Evolutionary conservation across 2,113 vertebrate genomes (phyloP).

Genomic region (Diglossa brunneiventris): DNA sequence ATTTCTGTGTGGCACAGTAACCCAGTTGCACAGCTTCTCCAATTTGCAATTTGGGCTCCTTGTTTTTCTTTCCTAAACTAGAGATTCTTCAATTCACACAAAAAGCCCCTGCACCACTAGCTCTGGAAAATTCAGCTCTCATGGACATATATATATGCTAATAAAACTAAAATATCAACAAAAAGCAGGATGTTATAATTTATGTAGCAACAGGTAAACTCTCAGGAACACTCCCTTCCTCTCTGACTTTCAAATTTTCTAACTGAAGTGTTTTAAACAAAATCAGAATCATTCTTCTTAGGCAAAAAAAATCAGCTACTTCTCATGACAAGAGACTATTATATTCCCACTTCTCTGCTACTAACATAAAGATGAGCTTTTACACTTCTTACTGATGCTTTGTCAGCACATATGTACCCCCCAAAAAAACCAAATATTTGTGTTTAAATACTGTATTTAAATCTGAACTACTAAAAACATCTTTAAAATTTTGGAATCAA

Average conservation of each 20-base stretch:
- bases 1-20: conserved; percentile 5
- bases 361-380: neutral
- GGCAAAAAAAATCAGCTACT: neutral
- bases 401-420: neutral
- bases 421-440: neutral
- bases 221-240: neutral
- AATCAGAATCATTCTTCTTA: neutral
- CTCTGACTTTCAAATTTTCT: neutral
- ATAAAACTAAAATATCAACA: neutral
- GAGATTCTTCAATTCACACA: neutral
- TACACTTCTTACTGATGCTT: neutral
- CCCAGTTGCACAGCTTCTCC: neutral
- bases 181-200: neutral
- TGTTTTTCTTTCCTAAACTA: neutral
- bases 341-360: neutral
- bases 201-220: neutral
- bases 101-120: rapidly evolving
- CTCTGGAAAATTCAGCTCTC: neutral
- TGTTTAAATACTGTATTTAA: neutral
- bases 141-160: rapidly evolving
- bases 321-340: neutral
- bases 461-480: neutral
- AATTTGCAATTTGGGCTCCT: neutral
- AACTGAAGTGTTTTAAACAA: neutral
- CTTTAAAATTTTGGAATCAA: neutral